Percentiles rank a stretch among this genome's conserved stretches.
These are phyloP conservation scores for Cataglyphis altisquamis DNA, from an alignment of 2,888 invertebrate genomes.

Conservation along the genomic window DNA sequence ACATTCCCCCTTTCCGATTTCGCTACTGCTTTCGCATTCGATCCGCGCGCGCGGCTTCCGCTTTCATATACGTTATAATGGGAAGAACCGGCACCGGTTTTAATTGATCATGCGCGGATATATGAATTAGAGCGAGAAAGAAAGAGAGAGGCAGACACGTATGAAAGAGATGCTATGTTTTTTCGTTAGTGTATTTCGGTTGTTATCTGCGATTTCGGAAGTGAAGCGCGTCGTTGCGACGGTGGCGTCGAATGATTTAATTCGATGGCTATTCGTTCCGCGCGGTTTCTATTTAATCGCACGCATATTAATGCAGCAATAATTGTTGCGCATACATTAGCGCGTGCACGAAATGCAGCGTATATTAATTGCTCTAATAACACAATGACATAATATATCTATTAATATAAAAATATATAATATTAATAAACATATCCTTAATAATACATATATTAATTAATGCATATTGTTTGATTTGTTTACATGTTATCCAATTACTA, in stretches of 20 bases:
- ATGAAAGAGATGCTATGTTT: slow-evolving; percentile 11
- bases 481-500: not conserved
- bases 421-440: slow-evolving; percentile 3
- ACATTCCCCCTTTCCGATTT: slow-evolving; percentile 3
- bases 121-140: slow-evolving; percentile 18
- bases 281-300: slow-evolving; percentile 30
- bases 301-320: slow-evolving; percentile 37
- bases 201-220: slow-evolving; percentile 50
- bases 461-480: slow-evolving; percentile 12
- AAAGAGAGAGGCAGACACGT: not conserved
- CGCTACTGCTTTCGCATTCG: slow-evolving; percentile 36
- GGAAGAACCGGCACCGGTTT: not conserved
- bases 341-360: not conserved
- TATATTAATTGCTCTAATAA: slow-evolving; percentile 1
- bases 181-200: slow-evolving; percentile 27
- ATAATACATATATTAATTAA: not conserved
- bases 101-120: slow-evolving; percentile 34
- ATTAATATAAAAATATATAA: not conserved
- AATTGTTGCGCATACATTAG: slow-evolving; percentile 8
- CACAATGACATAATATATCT: not conserved
- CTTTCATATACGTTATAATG: not conserved
- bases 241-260: slow-evolving; percentile 26
- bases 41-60: slow-evolving; percentile 27
- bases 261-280: slow-evolving; percentile 5
- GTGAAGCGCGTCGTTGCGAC: not conserved